phyloP scores from a whole-genome alignment of 2,888 invertebrate genomes.

The Drosophila suboccidentalis region DNA sequence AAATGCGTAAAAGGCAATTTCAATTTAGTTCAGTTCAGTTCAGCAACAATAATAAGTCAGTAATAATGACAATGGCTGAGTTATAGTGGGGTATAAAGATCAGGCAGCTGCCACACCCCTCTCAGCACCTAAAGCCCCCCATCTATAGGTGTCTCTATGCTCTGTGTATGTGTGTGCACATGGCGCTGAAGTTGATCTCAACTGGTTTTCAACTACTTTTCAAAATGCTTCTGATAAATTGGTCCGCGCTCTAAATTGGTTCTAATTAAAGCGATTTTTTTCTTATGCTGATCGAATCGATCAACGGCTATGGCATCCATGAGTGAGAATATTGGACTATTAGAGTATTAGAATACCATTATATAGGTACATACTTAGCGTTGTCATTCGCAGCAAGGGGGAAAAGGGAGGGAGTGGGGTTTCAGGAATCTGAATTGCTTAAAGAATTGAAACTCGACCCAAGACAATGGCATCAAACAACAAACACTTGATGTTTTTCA shows the following conservation, averaged over 20 bases:
- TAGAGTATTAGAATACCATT: conserved; percentile 18
- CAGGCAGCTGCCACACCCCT: conserved; percentile 16
- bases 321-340: conserved; percentile 16
- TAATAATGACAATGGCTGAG: conserved; percentile 64
- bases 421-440: conserved; percentile 44
- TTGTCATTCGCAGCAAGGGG: conserved; percentile 67
- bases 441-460: conserved; percentile 43
- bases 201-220: conserved; percentile 80
- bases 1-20: conserved; percentile 71
- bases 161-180: conserved; percentile 36
- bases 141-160: conserved; percentile 1
- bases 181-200: conserved; percentile 77
- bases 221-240: conserved; percentile 80
- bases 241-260: conserved; percentile 79
- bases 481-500: conserved; percentile 74
- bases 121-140: conserved; percentile 21
- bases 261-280: conserved; percentile 74
- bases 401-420: conserved; percentile 25
- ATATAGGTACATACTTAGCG: conserved; percentile 22
- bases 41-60: conserved; percentile 51
- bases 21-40: conserved; percentile 23
- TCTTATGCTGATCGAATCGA: conserved; percentile 77
- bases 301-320: conserved; percentile 54
- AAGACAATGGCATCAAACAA: conserved; percentile 55
- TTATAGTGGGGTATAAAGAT: conserved; percentile 39